Evolutionary conservation across 2,113 vertebrate species (phyloP).

Genomic region (Aldabrachelys gigantea): DNA sequence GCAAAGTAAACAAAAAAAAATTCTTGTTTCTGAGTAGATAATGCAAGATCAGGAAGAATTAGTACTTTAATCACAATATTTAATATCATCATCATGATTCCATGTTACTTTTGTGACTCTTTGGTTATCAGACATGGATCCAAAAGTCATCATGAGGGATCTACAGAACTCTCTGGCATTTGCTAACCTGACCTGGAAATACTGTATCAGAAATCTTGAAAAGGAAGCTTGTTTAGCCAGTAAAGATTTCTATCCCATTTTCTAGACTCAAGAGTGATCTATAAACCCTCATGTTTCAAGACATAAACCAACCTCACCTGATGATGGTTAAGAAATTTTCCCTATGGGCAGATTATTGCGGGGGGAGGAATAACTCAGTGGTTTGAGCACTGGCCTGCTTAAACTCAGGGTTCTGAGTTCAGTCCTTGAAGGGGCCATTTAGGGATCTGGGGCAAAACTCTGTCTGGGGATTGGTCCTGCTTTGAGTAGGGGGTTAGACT

Average conservation of each 20-base stretch:
- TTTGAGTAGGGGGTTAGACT: too few relatives aligned
- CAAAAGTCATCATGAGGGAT: not conserved
- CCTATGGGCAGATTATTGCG: not conserved
- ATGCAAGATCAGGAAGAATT: not conserved
- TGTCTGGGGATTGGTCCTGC: too few relatives aligned
- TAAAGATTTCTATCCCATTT: not conserved
- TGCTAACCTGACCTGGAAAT: not conserved
- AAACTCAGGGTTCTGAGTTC: too few relatives aligned
- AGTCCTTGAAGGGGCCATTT: too few relatives aligned
- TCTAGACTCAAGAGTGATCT: not conserved
- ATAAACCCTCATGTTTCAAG: rapidly evolving
- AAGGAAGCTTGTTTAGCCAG: rapidly evolving
- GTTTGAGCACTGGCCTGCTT: too few relatives aligned
- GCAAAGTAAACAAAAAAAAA: rapidly evolving
- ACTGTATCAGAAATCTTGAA: not conserved
- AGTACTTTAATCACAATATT: not conserved
- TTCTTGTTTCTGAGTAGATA: not conserved
- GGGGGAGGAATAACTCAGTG: too few relatives aligned
- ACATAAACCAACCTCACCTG: not conserved
- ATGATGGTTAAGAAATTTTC: not conserved
- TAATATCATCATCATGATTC: not conserved
- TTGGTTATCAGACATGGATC: not conserved
- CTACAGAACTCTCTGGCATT: not conserved
- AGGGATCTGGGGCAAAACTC: too few relatives aligned
- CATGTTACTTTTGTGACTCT: not conserved